Base-by-base conservation (phyloP, 1,140 invertebrate genomes). In the Elysia chlorotica region DNA sequence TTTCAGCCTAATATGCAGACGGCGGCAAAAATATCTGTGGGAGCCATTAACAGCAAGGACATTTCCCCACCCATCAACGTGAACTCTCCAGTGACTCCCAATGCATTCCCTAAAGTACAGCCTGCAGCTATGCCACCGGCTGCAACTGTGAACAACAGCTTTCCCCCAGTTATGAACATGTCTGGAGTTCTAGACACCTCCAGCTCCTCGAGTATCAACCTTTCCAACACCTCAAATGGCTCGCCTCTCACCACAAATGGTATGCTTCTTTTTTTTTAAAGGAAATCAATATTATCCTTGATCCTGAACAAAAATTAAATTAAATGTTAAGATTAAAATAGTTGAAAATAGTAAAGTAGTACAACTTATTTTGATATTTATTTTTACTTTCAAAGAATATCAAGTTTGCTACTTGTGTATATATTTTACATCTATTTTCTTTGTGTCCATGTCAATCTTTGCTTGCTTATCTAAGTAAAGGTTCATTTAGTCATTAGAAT, bases 71-170 rank as follows among this genome's bases (percentile, higher is more conserved):
- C 57, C 30, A 48, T 71, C 36, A 71, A 30, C 31, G 69, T 71
- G 31, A 71, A 36, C 17, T 63, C 69, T 10, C 69, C 69, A 48
- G 69, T 71, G 59, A 48, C 63, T 61, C 25, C 69, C 1, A 71
- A 71, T n/a, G 25, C 69, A 63, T 71, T 71, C 69, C 69, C 69
- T 2, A 71, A 71, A 63, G 69, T 71, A 1, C 69, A 71, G 30
- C 57, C 57, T 63, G 56, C 36, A 2, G n/a, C 25, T 38, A n/a
- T 56, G 19, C 21, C 67, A 33, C 28, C 31, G 28, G 10, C 37
- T 0, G 36, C 10, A n/a, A 48, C 10, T 14, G 41, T 14, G 41
- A 48, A n/a, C 41, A 48, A n/a, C 41, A 48, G 41, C 41, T n/a
- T 48, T 23, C 6, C 54, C 3, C 5, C 30, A 14, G 19, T 59